Evolutionary conservation across 1,140 invertebrate species (phyloP), one percentile per base, ranked within the genome.

Genomic region (Calliphora vicina): DNA sequence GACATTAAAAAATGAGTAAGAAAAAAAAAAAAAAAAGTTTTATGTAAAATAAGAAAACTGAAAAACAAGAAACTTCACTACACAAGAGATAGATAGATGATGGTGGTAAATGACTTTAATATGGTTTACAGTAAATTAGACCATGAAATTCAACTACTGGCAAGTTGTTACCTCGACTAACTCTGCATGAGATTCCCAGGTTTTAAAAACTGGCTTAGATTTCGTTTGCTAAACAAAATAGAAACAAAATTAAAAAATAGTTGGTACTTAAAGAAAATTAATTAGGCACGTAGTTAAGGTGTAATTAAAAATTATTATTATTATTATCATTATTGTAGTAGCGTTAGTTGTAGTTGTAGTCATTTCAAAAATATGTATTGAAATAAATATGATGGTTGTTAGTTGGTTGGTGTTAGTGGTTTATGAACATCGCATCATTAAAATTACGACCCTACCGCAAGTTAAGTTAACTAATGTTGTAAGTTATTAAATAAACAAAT

Each of bases 261-360:
- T 35, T 35, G 35, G 23, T 73, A 74, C 72, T 74, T 71, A n/a
- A 74, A 74, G 26, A 74, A 74, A 74, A 74, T 74, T 74, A 74
- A 74, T 74, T 74, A 74, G 72, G 27, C 29, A 74, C 72, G 27
- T 74, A 17, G 29, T 74, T 74, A 27, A 17, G 27, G 17, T 74
- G 72, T 74, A 74, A 74, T 74, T 74, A 74, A 74, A 74, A 74
- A 35, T 74, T n/a, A 74, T 35, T 35, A 35, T 50, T 50, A 35
- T 35, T 10, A 35, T 35, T 10, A 35, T 35, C 4, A 35, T 35
- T 35, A 35, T 35, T 35, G 35, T 35, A 10, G 6, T 35, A 8
- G 35, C 10, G 29, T 35, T 35, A 35, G 29, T 35, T 35, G 8
- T 35, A 35, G 35, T 35, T 35, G 35, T 35, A 35, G 35, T 35